Conservation (phyloP, 2,888 invertebrate genomes). For the Drosophila peninsularis region DNA sequence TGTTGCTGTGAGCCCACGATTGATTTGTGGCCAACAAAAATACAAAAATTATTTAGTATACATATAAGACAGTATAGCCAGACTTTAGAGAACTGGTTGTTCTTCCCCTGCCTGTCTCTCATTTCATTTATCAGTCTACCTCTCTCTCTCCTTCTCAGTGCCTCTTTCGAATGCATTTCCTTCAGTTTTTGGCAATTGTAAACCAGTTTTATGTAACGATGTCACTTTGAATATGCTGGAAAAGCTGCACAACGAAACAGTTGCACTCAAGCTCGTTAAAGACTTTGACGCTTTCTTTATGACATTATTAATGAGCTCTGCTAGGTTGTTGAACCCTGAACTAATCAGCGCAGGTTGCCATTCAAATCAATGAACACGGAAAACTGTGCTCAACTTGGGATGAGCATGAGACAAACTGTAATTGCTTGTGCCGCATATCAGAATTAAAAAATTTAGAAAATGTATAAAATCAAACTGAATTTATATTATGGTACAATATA, state of each 20-base stretch:
- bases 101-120: constrained; percentile 15
- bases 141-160: no score
- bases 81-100: constrained; percentile 28
- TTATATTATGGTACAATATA: no score
- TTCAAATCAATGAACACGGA: background rate
- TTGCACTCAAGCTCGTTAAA: constrained; percentile 41
- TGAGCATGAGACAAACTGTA: background rate
- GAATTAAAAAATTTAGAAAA: background rate
- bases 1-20: constrained; percentile 15
- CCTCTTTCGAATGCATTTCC: constrained; percentile 30
- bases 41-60: constrained; percentile 33
- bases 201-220: constrained; percentile 69
- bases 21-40: constrained; percentile 27
- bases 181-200: constrained; percentile 52
- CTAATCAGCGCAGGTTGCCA: constrained; percentile 24
- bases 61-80: constrained; percentile 9
- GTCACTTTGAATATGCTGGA: constrained; percentile 36
- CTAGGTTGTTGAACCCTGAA: constrained; percentile 63
- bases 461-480: background rate
- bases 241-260: constrained; percentile 55
- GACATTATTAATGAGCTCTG: constrained; percentile 36
- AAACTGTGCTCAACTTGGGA: background rate
- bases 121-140: background rate
- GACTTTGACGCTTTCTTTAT: constrained; percentile 68
- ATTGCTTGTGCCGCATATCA: no score